Percentiles rank a stretch among this genome's conserved stretches.
Evolutionary conservation across 2,888 invertebrate species (phyloP).

Genomic region (Cryptocephalus moraei): DNA sequence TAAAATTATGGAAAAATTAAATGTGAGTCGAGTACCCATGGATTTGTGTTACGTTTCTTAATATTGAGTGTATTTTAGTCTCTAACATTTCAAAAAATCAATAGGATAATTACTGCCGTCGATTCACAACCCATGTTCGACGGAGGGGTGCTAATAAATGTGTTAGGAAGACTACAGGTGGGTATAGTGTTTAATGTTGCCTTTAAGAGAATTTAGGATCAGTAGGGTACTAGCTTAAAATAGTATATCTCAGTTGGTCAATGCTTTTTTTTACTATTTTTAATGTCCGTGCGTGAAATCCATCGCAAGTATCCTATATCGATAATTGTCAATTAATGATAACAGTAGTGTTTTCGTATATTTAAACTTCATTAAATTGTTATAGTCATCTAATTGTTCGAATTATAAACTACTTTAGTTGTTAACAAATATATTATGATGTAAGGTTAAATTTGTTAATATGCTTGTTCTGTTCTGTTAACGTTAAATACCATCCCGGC

Average conservation of each 20-base stretch:
- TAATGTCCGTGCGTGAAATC: too few relatives aligned
- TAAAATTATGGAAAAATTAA: constrained; percentile 92
- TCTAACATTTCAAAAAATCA: constrained; percentile 87
- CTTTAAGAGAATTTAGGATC: neutral
- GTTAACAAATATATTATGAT: neutral
- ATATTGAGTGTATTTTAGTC: constrained; percentile 43
- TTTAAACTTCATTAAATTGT: too few relatives aligned
- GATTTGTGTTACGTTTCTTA: constrained; percentile 1
- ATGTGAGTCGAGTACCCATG: constrained; percentile 49
- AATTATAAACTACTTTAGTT: neutral
- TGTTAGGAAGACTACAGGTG: constrained; percentile 93
- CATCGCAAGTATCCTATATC: too few relatives aligned
- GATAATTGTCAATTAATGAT: too few relatives aligned
- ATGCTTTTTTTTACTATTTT: too few relatives aligned
- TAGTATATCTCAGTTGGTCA: neutral
- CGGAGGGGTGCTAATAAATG: constrained; percentile 92
- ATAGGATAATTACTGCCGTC: constrained; percentile 81
- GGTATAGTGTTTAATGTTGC: constrained; percentile 20
- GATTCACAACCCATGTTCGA: constrained; percentile 98
- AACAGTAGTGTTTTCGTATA: too few relatives aligned
- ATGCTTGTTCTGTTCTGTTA: neutral
- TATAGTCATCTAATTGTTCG: neutral
- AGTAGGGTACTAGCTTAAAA: too few relatives aligned
- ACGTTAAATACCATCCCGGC: constrained; percentile 18
- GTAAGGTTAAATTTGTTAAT: neutral